Evolutionary conservation across 2,888 invertebrate genomes (phyloP), one percentile per base, ranked within the genome.

Genomic region (Plusia festucae): DNA sequence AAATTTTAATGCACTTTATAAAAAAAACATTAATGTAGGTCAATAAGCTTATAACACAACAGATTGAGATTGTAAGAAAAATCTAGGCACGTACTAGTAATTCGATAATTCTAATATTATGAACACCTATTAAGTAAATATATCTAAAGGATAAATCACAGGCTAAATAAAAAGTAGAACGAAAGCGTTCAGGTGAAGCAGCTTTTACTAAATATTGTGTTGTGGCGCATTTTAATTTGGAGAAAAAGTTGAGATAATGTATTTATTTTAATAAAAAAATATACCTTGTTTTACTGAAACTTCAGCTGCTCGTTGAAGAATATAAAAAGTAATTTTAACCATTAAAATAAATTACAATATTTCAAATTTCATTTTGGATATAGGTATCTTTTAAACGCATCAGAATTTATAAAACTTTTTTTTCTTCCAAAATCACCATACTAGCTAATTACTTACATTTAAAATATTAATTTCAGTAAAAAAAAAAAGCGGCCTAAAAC

Each of bases 1-100:
- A 56, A 59, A 56, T 20, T 40, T 34, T 13, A n/a, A 61, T 16
- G 11, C 46, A 56, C 53, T 56, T 61, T 18, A 34, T 24, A 27
- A 32, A 32, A 34, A 24, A 52, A 56, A 53, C 0, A 13, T 24
- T 24, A 11, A 27, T 15, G 40, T 34, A 13, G n/a, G n/a, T 40
- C 1, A n/a, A 5, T n/a, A n/a, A 40, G 6, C n/a, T 5, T n/a
- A 44, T 11, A 20, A 20, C 20, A 49, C 16, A 49, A 8, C 16
- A 16, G 16, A 49, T 20, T 20, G 20, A 18, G n/a, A n/a, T 40
- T 5, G 6, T 0, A 40, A n/a, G n/a, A 40, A 40, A 40, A 4
- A 15, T 15, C 15, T 34, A 34, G 15, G 9, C 8, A 30, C 24
- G 4, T 34, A 34, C 15, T 34, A 13, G 6, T 40, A 40, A n/a